These are phyloP conservation scores for Metridium senile DNA, from an alignment of 92 coral and sea anemone genomes.

Conservation along the genomic window DNA sequence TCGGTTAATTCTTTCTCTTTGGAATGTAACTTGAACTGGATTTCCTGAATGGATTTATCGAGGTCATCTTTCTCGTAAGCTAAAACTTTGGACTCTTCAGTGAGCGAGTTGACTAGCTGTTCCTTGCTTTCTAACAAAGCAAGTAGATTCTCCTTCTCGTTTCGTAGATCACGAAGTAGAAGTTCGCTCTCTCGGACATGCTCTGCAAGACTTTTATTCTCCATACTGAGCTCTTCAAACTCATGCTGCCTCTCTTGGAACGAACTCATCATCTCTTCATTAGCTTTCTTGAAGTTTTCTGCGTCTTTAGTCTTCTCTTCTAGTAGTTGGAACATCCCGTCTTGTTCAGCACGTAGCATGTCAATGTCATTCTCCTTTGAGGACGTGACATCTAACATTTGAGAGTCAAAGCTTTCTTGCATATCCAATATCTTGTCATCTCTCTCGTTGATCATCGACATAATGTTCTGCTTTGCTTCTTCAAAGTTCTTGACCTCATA, in stretches of 20 bases:
- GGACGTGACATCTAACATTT: constrained; percentile 60
- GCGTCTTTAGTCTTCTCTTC: constrained; percentile 78
- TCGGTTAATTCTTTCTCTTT: constrained; percentile 46
- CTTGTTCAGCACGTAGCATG: constrained; percentile 70
- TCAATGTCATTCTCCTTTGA: constrained; percentile 61
- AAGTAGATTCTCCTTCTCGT: constrained; percentile 58
- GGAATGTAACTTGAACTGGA: constrained; percentile 52
- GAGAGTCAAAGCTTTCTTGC: constrained; percentile 81
- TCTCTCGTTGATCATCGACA: constrained; percentile 75
- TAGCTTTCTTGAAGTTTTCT: constrained; percentile 63
- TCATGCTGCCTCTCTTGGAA: constrained; percentile 45
- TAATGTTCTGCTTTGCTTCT: constrained; percentile 53
- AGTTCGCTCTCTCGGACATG: constrained; percentile 54
- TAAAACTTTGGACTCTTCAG: constrained; percentile 59
- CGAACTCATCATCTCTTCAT: constrained; percentile 42
- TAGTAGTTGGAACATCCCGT: constrained; percentile 61
- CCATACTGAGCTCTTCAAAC: constrained; percentile 28
- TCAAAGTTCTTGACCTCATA: constrained; percentile 51
- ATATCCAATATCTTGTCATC: constrained; percentile 79
- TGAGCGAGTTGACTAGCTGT: constrained; percentile 46
- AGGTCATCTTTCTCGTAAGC: constrained; percentile 64
- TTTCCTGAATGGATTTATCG: constrained; percentile 54
- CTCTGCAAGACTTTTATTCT: constrained; percentile 25
- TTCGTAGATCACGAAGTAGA: constrained; percentile 49
- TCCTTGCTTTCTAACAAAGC: constrained; percentile 63